A percentile compares a stretch with the other conserved stretches of the same genome.
These are phyloP conservation scores for Stictocephala bisonia DNA, from an alignment of 2,888 invertebrate genomes.

Conservation along the genomic window DNA sequence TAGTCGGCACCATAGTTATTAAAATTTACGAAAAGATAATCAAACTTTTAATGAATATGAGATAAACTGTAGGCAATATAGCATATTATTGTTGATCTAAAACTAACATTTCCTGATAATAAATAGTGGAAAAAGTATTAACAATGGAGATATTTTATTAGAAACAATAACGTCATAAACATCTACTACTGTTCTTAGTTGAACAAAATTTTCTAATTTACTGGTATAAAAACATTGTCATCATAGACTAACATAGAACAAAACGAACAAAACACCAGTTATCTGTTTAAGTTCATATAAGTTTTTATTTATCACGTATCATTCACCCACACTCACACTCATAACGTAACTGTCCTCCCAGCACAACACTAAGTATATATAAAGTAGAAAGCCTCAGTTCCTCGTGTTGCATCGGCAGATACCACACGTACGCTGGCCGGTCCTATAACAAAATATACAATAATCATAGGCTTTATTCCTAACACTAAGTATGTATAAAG, in stretches of 20 bases:
- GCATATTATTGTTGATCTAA: too few species aligned
- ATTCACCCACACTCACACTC: slow-evolving; percentile 24
- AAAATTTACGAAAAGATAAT: too few species aligned
- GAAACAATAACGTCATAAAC: too few species aligned
- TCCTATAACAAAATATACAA: slow-evolving; percentile 9
- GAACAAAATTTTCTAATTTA: slow-evolving; percentile 14
- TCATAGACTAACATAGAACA: slow-evolving; percentile 23
- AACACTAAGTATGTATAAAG: too few species aligned
- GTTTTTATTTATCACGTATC: slow-evolving; percentile 10
- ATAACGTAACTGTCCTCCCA: neutral
- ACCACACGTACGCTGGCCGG: neutral
- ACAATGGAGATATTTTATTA: too few species aligned
- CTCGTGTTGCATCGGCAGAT: neutral
- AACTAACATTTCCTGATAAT: too few species aligned
- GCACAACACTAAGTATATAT: slow-evolving; percentile 10
- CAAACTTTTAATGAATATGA: too few species aligned
- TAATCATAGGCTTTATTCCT: too few species aligned
- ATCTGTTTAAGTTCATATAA: slow-evolving; percentile 13
- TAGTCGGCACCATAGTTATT: too few species aligned
- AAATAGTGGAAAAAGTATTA: too few species aligned
- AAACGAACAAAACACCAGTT: slow-evolving; percentile 26
- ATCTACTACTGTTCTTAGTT: too few species aligned
- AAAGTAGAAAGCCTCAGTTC: slow-evolving; percentile 24
- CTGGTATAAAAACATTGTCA: slow-evolving; percentile 22
- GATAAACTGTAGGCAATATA: too few species aligned